Conservation (phyloP, 1,140 invertebrate species). For the Bombus confusus region DNA sequence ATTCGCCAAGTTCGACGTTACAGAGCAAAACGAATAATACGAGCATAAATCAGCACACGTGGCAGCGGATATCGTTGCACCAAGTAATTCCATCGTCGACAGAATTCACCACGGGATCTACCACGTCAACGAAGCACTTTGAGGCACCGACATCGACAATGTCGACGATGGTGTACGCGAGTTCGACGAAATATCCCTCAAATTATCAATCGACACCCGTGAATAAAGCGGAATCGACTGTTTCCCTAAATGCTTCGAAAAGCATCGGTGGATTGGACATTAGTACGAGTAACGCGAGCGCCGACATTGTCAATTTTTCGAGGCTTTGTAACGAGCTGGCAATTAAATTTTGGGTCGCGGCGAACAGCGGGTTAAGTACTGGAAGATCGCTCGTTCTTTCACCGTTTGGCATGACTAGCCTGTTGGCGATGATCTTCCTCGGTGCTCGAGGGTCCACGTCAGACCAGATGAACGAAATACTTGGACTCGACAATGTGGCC, state of each 20-base stretch:
- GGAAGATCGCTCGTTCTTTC: constrained; percentile 91
- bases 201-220: neutral
- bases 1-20: neutral
- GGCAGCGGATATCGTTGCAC: constrained; percentile 28
- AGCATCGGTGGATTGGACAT: constrained; percentile 86
- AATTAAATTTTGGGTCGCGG: constrained; percentile 90
- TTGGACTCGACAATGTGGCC: constrained; percentile 92
- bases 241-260: constrained; percentile 11
- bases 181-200: neutral
- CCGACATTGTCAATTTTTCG: constrained; percentile 87
- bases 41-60: neutral
- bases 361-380: constrained; percentile 86
- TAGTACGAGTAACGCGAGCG: constrained; percentile 86
- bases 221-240: neutral
- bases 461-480: constrained; percentile 93
- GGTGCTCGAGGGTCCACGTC: constrained; percentile 93
- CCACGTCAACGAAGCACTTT: neutral
- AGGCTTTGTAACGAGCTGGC: constrained; percentile 92
- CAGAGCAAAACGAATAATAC: neutral
- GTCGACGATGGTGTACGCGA: neutral
- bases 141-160: neutral
- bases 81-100: neutral
- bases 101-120: neutral
- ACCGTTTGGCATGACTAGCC: constrained; percentile 91
- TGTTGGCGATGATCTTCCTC: constrained; percentile 93